A percentile compares a stretch with the other conserved stretches of the same genome.
phyloP scores from a whole-genome alignment of 2,797 vertebrate species.

The Uromys caudimaculatus region DNA sequence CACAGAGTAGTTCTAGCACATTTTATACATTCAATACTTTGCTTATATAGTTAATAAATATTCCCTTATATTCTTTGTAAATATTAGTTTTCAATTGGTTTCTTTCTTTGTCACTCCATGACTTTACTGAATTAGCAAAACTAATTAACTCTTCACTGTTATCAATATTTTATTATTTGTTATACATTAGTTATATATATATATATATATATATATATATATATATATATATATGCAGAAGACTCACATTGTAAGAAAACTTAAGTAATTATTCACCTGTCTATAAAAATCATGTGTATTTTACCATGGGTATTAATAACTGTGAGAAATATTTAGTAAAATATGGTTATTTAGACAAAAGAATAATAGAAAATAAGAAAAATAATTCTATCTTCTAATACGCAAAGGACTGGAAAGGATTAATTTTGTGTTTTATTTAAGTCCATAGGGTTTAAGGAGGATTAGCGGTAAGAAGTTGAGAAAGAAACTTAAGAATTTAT shows the following conservation, averaged over 20 bases:
- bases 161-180: background rate
- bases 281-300: constrained; percentile 47
- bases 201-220: background rate
- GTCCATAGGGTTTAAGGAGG: constrained; percentile 35
- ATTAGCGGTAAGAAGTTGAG: constrained; percentile 48
- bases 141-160: constrained; percentile 12
- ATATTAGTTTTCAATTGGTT: background rate
- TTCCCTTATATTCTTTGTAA: no score
- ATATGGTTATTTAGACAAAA: constrained; percentile 36
- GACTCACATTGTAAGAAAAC: background rate
- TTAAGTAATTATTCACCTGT: constrained; percentile 21
- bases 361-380: constrained; percentile 22
- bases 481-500: constrained; percentile 55
- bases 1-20: background rate
- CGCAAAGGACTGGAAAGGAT: constrained; percentile 27
- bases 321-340: constrained; percentile 4
- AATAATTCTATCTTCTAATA: constrained; percentile 55
- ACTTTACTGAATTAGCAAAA: constrained; percentile 30
- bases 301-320: constrained; percentile 1
- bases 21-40: background rate
- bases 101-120: background rate
- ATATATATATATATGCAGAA: background rate
- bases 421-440: constrained; percentile 42
- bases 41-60: background rate
- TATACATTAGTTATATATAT: background rate